Evolutionary conservation across 1,140 invertebrate species (phyloP), one percentile per base, ranked within the genome.

Genomic region (Psix sp.): DNA sequence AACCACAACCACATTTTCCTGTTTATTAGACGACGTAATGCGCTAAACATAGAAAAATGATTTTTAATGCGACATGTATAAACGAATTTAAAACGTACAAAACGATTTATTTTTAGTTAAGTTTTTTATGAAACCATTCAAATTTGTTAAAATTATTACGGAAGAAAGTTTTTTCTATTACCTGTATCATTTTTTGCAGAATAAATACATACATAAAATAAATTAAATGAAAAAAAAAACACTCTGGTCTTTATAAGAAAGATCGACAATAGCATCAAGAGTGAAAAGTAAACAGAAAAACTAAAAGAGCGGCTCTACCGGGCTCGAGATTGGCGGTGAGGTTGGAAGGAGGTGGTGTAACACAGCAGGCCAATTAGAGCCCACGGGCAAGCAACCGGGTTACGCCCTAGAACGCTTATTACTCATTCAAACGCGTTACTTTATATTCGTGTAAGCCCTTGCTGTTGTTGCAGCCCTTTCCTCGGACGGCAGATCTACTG

Each of bases 321-420:
- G 26, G 26, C 7, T 10, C 21, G 26, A 29, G n/a, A 29, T 10
- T 10, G n/a, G 6, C 7, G 2, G 26, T n/a, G 7, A 29, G 26
- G 26, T 10, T 29, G n/a, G n/a, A 29, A 29, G 26, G n/a, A 29
- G 26, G 26, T 11, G n/a, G 33, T 35, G 84, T 85, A 85, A 75
- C 78, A 76, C 83, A 77, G 81, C 46, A 65, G 74, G 77, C 82
- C 82, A 83, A 85, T 86, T 86, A 86, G 82, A 81, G 67, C 74
- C 79, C 79, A 75, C 77, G 20, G 74, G 77, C 82, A 77, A 77
- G 77, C 80, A 84, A 84, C 78, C 75, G 77, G 78, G 77, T 71
- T 84, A 85, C 84, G 83, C 83, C 82, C 81, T 76, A 77, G 54
- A 80, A 84, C 77, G 79, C 81, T 85, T 83, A 83, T 84, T 84